These are phyloP conservation scores for Lophius americanus DNA, from an alignment of 2,797 vertebrate genomes.

Conservation along the genomic window DNA sequence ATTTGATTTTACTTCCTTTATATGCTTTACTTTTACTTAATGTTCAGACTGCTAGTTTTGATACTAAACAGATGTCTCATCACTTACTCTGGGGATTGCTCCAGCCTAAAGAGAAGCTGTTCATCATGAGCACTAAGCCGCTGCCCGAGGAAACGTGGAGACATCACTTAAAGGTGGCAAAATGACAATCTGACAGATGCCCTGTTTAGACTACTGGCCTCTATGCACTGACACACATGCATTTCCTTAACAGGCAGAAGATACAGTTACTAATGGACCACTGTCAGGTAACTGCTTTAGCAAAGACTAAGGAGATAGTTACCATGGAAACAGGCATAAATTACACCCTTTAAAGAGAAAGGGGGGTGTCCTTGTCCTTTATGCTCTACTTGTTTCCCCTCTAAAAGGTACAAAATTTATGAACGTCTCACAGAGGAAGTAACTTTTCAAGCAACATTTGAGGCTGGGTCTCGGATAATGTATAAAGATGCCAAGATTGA, in stretches of 20 bases:
- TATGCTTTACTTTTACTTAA: conserved; percentile 1
- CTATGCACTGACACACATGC: conserved; percentile 75
- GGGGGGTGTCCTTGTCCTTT: conserved; percentile 72
- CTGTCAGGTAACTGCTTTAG: conserved; percentile 85
- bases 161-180: conserved; percentile 88
- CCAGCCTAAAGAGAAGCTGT: conserved; percentile 32
- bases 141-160: conserved; percentile 85
- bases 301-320: conserved; percentile 89
- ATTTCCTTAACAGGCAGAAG: conserved; percentile 65
- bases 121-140: conserved; percentile 64
- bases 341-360: conserved; percentile 84
- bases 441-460: conserved; percentile 69
- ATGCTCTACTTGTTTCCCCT: conserved; percentile 58
- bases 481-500: conserved; percentile 73
- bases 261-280: conserved; percentile 91
- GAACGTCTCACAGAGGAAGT: conserved; percentile 68
- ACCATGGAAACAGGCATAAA: conserved; percentile 90
- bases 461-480: conserved; percentile 54
- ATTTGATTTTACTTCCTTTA: no score
- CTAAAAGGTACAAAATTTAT: conserved; percentile 74
- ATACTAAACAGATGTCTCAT: conserved; percentile 65
- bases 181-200: conserved; percentile 89
- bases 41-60: conserved; percentile 24
- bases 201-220: conserved; percentile 86
- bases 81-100: conserved; percentile 81